A percentile compares a stretch with the other conserved stretches of the same genome.
Conservation (phyloP, 37 sponge, comb jelly and placozoan species). For the Diacarnus erythraeanus region DNA sequence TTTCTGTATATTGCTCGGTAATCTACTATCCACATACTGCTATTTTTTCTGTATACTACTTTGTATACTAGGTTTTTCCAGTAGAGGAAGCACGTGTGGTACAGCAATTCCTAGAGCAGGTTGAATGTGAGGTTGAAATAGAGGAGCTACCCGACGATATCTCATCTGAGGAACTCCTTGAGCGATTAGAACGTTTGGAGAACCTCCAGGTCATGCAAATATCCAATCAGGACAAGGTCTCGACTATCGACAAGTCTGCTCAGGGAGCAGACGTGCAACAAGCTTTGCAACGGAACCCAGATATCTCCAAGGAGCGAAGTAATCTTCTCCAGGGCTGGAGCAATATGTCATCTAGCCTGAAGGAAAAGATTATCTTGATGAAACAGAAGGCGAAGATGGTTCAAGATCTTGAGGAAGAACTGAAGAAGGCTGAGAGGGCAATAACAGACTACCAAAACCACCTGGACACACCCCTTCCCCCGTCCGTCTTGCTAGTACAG, state of each 20-base stretch:
- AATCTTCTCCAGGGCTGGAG: slow-evolving; percentile 54
- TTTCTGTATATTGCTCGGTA: too few relatives aligned
- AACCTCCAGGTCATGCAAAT: slow-evolving; percentile 14
- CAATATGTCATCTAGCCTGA: slow-evolving; percentile 11
- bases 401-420: slow-evolving; percentile 13
- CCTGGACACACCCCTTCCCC: slow-evolving; percentile 41
- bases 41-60: too few relatives aligned
- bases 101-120: slow-evolving; percentile 51
- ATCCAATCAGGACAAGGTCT: slow-evolving; percentile 33
- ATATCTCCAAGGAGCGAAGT: slow-evolving; percentile 58
- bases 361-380: slow-evolving; percentile 22
- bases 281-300: slow-evolving; percentile 63
- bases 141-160: slow-evolving; percentile 26
- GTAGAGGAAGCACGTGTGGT: slow-evolving; percentile 66
- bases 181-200: slow-evolving; percentile 52
- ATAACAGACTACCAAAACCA: slow-evolving; percentile 6
- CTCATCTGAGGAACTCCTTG: slow-evolving; percentile 37
- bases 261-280: slow-evolving; percentile 40
- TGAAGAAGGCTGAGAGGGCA: neutral
- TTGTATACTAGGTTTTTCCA: slow-evolving; percentile 50
- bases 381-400: slow-evolving; percentile 25
- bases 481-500: slow-evolving; percentile 21
- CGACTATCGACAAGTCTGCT: slow-evolving; percentile 47
- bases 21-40: too few relatives aligned
- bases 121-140: slow-evolving; percentile 12